phyloP scores from a whole-genome alignment of 2,113 vertebrate species.

The Pelvicachromis taeniatus region DNA sequence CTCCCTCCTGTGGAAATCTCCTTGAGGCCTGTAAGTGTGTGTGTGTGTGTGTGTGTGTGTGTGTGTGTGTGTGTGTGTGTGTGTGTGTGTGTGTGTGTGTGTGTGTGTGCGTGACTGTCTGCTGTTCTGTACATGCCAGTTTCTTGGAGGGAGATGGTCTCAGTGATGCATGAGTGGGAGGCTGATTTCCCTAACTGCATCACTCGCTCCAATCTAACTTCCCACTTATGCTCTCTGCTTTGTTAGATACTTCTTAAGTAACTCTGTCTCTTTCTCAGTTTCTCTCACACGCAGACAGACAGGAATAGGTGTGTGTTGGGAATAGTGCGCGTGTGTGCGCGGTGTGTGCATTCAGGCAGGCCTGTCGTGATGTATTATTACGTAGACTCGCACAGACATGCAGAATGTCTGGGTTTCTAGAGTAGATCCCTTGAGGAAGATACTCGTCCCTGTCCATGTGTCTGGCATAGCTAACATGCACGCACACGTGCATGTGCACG shows the following conservation, averaged over 20 bases:
- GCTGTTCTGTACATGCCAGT: constrained; percentile 51
- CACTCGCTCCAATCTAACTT: constrained; percentile 61
- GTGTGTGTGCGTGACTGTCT: constrained; percentile 27
- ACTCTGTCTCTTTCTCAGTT: constrained; percentile 21
- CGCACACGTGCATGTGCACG: not conserved
- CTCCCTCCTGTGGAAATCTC: constrained; percentile 24
- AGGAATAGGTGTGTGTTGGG: constrained; percentile 21
- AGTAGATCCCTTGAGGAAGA: constrained; percentile 61
- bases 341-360: not conserved
- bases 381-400: constrained; percentile 48
- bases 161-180: constrained; percentile 68
- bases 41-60: not conserved
- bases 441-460: constrained; percentile 45
- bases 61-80: not conserved
- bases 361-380: constrained; percentile 49
- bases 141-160: constrained; percentile 66
- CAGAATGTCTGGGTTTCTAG: constrained; percentile 67
- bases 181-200: constrained; percentile 69
- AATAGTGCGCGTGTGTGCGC: not conserved
- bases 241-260: constrained; percentile 63
- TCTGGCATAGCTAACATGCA: constrained; percentile 33
- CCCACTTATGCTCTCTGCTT: constrained; percentile 63
- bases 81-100: constrained; percentile 1
- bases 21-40: constrained; percentile 20
- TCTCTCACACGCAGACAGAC: constrained; percentile 6